These are phyloP conservation scores for Tryphoninae sp. DNA, from an alignment of 2,888 invertebrate genomes.

Conservation along the genomic window DNA sequence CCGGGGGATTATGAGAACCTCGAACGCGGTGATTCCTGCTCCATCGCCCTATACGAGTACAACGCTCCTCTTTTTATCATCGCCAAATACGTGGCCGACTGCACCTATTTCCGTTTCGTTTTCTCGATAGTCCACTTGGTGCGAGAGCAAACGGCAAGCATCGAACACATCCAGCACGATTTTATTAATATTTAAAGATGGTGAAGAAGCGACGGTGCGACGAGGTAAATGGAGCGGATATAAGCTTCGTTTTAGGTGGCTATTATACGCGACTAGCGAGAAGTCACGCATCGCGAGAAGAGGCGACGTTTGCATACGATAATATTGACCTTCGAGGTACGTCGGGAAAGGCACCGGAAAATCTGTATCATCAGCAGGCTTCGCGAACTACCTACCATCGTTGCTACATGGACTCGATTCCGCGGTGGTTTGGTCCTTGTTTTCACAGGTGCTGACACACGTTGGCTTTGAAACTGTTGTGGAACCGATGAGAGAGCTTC, in stretches of 20 bases:
- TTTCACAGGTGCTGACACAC: conserved; percentile 48
- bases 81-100: too few relatives aligned
- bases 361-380: too few relatives aligned
- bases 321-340: conserved; percentile 71
- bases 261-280: background rate
- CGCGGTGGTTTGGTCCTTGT: conserved; percentile 22
- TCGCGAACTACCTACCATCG: conserved; percentile 8
- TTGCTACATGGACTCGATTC: background rate
- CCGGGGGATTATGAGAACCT: conserved; percentile 52
- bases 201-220: too few relatives aligned
- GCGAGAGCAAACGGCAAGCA: too few relatives aligned
- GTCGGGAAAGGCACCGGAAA: background rate
- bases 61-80: background rate
- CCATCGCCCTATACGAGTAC: conserved; percentile 1
- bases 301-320: conserved; percentile 65
- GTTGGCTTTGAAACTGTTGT: conserved; percentile 42
- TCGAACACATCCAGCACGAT: too few relatives aligned
- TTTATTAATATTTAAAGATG: too few relatives aligned
- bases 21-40: conserved; percentile 23
- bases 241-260: background rate
- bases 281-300: conserved; percentile 26
- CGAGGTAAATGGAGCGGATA: background rate
- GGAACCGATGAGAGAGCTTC: conserved; percentile 21
- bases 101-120: background rate
- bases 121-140: too few relatives aligned